Conservation (phyloP, 2,888 invertebrate genomes). For the Coremacera marginata region DNA sequence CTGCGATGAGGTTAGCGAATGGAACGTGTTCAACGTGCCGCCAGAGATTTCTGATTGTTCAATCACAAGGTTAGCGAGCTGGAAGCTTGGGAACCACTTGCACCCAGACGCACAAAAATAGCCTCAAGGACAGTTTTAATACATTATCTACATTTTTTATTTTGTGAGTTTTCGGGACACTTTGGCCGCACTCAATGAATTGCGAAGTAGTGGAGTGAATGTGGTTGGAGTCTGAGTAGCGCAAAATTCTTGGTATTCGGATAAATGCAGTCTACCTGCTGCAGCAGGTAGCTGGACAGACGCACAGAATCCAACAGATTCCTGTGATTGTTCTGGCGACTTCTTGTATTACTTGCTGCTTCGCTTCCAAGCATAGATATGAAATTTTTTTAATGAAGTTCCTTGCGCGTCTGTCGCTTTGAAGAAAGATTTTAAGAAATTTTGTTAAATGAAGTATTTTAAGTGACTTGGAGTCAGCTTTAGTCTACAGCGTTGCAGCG, state of each 20-base stretch:
- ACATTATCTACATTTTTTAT: not conserved
- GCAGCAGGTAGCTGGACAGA: not conserved
- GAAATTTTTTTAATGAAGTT: constrained; percentile 8
- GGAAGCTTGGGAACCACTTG: constrained; percentile 14
- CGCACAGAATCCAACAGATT: constrained; percentile 6
- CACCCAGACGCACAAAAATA: constrained; percentile 8
- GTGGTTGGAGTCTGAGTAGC: not conserved
- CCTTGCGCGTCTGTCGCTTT: not conserved
- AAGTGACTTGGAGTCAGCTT: constrained; percentile 22
- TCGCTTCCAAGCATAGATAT: not conserved
- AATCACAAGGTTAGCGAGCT: constrained; percentile 34
- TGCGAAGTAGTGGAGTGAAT: not conserved
- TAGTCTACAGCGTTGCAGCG: not conserved
- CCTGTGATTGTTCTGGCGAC: constrained; percentile 19
- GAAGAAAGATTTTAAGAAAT: constrained; percentile 12
- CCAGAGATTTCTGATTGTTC: constrained; percentile 14
- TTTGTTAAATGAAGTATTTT: constrained; percentile 29
- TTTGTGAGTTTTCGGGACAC: constrained; percentile 1
- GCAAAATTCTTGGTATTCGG: constrained; percentile 24
- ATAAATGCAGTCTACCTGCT: not conserved
- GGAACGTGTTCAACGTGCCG: constrained; percentile 10
- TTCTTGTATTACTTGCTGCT: not conserved
- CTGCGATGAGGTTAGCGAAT: not conserved
- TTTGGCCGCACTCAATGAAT: not conserved
- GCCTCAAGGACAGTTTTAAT: constrained; percentile 17